Percentiles rank a stretch among this genome's conserved stretches.
phyloP scores from a whole-genome alignment of 2,113 vertebrate species.

The Amazona vittata region DNA sequence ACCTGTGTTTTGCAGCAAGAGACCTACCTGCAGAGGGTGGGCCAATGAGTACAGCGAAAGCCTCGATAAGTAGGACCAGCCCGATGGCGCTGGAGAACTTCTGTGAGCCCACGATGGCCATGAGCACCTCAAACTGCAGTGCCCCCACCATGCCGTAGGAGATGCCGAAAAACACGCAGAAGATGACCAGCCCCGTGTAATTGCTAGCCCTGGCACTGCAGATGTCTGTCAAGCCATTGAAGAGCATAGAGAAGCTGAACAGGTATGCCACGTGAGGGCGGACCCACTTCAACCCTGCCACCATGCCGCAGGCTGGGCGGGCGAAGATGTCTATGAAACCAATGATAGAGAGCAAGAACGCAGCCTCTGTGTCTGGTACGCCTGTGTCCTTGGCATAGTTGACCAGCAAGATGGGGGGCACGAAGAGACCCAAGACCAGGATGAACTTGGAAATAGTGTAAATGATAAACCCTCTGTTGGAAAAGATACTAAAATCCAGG shows the following conservation, averaged over 20 bases:
- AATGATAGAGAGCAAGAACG: constrained; percentile 80
- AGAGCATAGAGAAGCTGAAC: constrained; percentile 80
- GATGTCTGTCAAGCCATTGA: constrained; percentile 81
- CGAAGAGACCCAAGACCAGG: constrained; percentile 81
- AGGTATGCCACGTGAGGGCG: constrained; percentile 73
- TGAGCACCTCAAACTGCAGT: constrained; percentile 82
- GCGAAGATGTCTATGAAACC: constrained; percentile 83
- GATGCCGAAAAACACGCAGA: constrained; percentile 81
- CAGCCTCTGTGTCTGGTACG: constrained; percentile 77
- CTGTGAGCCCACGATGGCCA: constrained; percentile 77
- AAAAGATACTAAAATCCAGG: constrained; percentile 79
- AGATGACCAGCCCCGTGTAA: constrained; percentile 74
- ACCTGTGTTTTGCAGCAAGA: background rate
- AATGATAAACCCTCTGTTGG: constrained; percentile 75
- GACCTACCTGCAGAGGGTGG: constrained; percentile 80
- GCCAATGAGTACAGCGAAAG: constrained; percentile 79
- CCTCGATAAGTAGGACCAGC: constrained; percentile 78
- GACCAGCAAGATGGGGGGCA: constrained; percentile 80
- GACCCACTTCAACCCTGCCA: constrained; percentile 76
- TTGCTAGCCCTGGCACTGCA: constrained; percentile 73
- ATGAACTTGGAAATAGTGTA: constrained; percentile 79
- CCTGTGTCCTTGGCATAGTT: constrained; percentile 83
- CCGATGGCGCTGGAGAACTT: constrained; percentile 82
- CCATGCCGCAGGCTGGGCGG: constrained; percentile 77
- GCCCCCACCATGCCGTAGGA: constrained; percentile 84